phyloP scores from a whole-genome alignment of 2,797 vertebrate species.

The Paratrypauchen microcephalus region DNA sequence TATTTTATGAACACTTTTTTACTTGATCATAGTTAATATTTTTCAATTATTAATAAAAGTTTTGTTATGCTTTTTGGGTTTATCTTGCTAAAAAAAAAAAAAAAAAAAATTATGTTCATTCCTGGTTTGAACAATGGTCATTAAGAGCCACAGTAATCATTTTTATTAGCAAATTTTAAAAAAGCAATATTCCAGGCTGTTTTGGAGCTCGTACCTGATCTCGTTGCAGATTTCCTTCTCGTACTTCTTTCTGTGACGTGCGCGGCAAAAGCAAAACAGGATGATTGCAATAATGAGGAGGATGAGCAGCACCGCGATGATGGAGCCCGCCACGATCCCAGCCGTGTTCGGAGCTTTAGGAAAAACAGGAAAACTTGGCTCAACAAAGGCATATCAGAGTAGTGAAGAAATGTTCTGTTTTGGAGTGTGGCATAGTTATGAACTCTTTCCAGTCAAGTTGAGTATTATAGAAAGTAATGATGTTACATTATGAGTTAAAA shows the following conservation, averaged over 20 bases:
- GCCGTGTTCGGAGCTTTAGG: constrained; percentile 86
- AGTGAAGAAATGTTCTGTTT: background rate
- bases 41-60: too few relatives aligned
- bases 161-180: background rate
- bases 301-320: constrained; percentile 85
- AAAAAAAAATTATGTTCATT: too few relatives aligned
- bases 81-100: too few relatives aligned
- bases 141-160: background rate
- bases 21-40: too few relatives aligned
- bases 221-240: constrained; percentile 98
- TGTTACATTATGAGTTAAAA: too few relatives aligned
- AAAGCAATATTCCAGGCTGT: background rate
- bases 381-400: background rate
- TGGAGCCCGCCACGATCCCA: constrained; percentile 83
- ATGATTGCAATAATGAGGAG: constrained; percentile 83
- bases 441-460: background rate
- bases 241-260: constrained; percentile 90
- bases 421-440: background rate
- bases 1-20: too few relatives aligned
- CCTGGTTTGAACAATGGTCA: background rate
- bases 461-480: background rate
- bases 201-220: constrained; percentile 82
- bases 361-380: background rate
- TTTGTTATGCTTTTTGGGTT: too few relatives aligned
- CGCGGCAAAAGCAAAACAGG: constrained; percentile 87